These are phyloP conservation scores for Mustelus asterias DNA, from an alignment of 2,113 vertebrate genomes.

Conservation along the genomic window DNA sequence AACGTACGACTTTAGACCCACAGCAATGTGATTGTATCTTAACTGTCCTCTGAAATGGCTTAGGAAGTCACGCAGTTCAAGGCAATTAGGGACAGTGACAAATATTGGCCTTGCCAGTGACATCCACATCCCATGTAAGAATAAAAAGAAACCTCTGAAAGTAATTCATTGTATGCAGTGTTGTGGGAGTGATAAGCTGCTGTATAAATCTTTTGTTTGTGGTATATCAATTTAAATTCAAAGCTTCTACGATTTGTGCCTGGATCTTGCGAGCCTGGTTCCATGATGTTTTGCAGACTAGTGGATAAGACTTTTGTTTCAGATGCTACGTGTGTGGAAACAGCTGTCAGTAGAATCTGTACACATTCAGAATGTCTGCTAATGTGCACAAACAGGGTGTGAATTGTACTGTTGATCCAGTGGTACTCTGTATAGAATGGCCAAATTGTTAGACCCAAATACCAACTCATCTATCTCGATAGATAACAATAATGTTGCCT, in stretches of 20 bases:
- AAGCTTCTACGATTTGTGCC: background rate
- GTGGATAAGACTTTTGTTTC: background rate
- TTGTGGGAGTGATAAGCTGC: background rate
- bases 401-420: background rate
- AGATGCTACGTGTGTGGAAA: background rate
- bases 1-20: too few species aligned
- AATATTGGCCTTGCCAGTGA: too few species aligned
- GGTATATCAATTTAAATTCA: background rate
- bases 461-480: background rate
- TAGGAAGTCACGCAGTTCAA: too few species aligned
- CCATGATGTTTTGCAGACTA: background rate
- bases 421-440: background rate
- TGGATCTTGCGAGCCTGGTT: background rate
- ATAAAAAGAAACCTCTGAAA: background rate
- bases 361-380: background rate
- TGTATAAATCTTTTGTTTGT: background rate
- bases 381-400: background rate
- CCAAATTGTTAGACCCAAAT: conserved; percentile 2
- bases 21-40: too few species aligned
- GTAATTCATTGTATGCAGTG: background rate
- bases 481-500: background rate
- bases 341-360: background rate
- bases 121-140: too few species aligned
- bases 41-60: too few species aligned
- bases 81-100: too few species aligned